Conservation (phyloP, 2,888 invertebrate species). For the Noctua fimbriata region DNA sequence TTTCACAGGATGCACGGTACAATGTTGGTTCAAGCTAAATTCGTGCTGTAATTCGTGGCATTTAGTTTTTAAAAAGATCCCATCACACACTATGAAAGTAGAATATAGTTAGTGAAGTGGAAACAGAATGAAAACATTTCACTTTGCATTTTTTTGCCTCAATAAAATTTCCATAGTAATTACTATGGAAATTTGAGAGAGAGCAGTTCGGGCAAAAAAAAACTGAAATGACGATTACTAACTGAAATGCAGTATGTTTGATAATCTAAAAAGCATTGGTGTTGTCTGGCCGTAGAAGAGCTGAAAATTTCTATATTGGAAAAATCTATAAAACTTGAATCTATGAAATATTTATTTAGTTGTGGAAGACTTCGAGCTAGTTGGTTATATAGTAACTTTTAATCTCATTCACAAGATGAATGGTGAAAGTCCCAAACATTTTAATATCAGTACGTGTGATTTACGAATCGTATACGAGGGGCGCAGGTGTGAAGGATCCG, state of each 20-base stretch:
- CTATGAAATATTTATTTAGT: not conserved
- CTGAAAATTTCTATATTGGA: not conserved
- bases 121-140: conserved; percentile 25
- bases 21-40: conserved; percentile 26
- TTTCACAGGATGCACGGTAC: not conserved
- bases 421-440: conserved; percentile 24
- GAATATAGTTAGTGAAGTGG: conserved; percentile 15
- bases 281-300: not conserved
- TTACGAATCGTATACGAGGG: conserved; percentile 49
- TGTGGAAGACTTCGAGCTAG: not conserved
- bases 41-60: conserved; percentile 17
- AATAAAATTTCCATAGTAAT: not conserved
- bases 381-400: not conserved
- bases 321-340: not conserved
- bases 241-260: not conserved
- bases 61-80: conserved; percentile 28
- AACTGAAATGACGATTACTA: not conserved
- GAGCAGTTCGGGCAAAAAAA: not conserved
- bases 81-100: conserved; percentile 20
- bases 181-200: too few relatives aligned
- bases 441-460: conserved; percentile 49
- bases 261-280: not conserved
- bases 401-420: not conserved
- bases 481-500: conserved; percentile 75
- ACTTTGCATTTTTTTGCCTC: not conserved